phyloP scores from a whole-genome alignment of 2,888 invertebrate species.

The Drosophila aldrichi region DNA sequence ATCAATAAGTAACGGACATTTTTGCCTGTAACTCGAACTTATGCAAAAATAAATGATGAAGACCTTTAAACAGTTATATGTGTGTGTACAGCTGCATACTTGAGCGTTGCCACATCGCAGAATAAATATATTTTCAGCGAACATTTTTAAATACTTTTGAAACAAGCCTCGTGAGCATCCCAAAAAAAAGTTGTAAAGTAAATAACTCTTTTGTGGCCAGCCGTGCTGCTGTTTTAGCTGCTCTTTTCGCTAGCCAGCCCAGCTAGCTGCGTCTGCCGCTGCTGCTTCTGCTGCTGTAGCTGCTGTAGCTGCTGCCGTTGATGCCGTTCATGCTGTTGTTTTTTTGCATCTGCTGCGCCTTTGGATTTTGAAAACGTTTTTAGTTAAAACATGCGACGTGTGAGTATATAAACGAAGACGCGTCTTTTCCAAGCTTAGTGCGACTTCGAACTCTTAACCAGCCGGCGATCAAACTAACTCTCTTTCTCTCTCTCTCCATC shows the following conservation, averaged over 20 bases:
- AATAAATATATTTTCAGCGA: conserved; percentile 16
- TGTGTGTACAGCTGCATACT: background rate
- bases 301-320: conserved; percentile 16
- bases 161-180: conserved; percentile 47
- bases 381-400: conserved; percentile 75
- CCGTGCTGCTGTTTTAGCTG: conserved; percentile 56
- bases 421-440: conserved; percentile 80
- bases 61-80: conserved; percentile 6
- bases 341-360: conserved; percentile 65
- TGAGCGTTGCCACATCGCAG: conserved; percentile 26
- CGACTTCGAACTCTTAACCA: conserved; percentile 80
- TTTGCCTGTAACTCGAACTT: conserved; percentile 3
- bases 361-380: conserved; percentile 73
- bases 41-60: background rate
- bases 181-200: conserved; percentile 50
- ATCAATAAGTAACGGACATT: conserved; percentile 30
- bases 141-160: conserved; percentile 36
- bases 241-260: conserved; percentile 36
- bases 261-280: conserved; percentile 27
- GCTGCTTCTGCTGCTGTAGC: conserved; percentile 38
- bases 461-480: conserved; percentile 54
- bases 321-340: conserved; percentile 30
- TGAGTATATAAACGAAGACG: conserved; percentile 83
- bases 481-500: conserved; percentile 2
- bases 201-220: conserved; percentile 66